Percentiles rank a stretch among this genome's conserved stretches.
Evolutionary conservation across 1,140 invertebrate genomes (phyloP).

Genomic region (Aradophagus sp.): DNA sequence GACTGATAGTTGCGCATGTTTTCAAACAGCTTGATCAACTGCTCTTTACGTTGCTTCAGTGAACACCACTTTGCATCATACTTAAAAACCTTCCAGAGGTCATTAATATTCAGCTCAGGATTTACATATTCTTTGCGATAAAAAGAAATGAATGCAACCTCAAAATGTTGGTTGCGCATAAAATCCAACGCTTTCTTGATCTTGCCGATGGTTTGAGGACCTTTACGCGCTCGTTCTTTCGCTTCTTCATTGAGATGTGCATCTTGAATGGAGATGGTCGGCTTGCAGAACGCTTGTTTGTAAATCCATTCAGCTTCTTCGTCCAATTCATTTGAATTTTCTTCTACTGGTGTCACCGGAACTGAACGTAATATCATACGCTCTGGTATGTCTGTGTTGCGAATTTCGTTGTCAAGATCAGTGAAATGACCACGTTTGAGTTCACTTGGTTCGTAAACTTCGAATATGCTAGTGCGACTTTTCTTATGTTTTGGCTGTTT

Average conservation of each 20-base stretch:
- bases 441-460: slow-evolving; percentile 98
- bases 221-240: slow-evolving; percentile 76
- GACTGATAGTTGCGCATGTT: slow-evolving; percentile 95
- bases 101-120: slow-evolving; percentile 94
- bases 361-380: slow-evolving; percentile 93
- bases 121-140: slow-evolving; percentile 99
- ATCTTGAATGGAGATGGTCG: slow-evolving; percentile 87
- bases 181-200: slow-evolving; percentile 96
- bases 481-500: slow-evolving; percentile 86
- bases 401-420: slow-evolving; percentile 93
- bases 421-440: slow-evolving; percentile 97
- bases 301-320: slow-evolving; percentile 99
- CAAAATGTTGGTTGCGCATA: slow-evolving; percentile 95
- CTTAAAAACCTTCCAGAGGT: slow-evolving; percentile 98
- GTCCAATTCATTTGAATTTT: slow-evolving; percentile 90
- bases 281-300: slow-evolving; percentile 91
- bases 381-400: slow-evolving; percentile 92
- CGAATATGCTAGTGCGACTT: slow-evolving; percentile 92
- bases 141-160: slow-evolving; percentile 99
- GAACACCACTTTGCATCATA: slow-evolving; percentile 98
- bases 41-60: slow-evolving; percentile 89
- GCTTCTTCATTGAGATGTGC: slow-evolving; percentile 75
- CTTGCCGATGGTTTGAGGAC: slow-evolving; percentile 85
- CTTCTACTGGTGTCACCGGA: slow-evolving; percentile 87
- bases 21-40: slow-evolving; percentile 87